Conservation (phyloP, 2,888 invertebrate genomes). For the Heliconius charithonia region DNA sequence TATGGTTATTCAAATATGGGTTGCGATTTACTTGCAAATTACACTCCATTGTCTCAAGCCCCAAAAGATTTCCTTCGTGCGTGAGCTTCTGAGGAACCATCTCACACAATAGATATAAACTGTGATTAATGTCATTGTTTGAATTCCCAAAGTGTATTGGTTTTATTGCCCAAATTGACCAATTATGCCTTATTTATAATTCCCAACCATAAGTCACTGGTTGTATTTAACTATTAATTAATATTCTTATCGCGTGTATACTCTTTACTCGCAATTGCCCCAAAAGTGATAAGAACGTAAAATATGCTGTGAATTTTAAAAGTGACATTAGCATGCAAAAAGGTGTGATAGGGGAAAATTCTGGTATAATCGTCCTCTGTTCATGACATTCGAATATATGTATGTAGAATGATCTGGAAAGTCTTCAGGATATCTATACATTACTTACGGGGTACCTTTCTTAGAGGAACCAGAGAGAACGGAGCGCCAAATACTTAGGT, state of each 20-base stretch:
- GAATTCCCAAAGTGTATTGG: slow-evolving; percentile 39
- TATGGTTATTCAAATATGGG: neutral
- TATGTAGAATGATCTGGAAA: slow-evolving; percentile 6
- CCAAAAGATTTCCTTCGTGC: slow-evolving; percentile 10
- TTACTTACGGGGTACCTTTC: too few relatives aligned
- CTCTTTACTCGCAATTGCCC: slow-evolving; percentile 57
- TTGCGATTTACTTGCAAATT: neutral
- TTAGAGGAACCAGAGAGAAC: too few relatives aligned
- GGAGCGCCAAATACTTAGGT: too few relatives aligned
- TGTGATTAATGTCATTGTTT: slow-evolving; percentile 38
- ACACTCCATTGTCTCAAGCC: slow-evolving; percentile 3
- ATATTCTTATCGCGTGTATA: slow-evolving; percentile 53
- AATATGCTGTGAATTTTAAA: slow-evolving; percentile 56
- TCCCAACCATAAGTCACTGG: slow-evolving; percentile 41
- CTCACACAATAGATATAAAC: slow-evolving; percentile 41
- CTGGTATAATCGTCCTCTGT: slow-evolving; percentile 57
- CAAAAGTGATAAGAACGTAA: slow-evolving; percentile 57
- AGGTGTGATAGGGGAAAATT: slow-evolving; percentile 58
- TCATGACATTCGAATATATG: slow-evolving; percentile 32
- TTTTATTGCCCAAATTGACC: slow-evolving; percentile 42
- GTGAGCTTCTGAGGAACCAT: slow-evolving; percentile 33
- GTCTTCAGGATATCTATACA: neutral
- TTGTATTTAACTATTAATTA: slow-evolving; percentile 49
- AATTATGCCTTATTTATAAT: slow-evolving; percentile 43
- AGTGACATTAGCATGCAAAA: slow-evolving; percentile 61